Evolutionary conservation across 1,140 invertebrate species (phyloP).

Genomic region (Pseudomyrmex pallidus): DNA sequence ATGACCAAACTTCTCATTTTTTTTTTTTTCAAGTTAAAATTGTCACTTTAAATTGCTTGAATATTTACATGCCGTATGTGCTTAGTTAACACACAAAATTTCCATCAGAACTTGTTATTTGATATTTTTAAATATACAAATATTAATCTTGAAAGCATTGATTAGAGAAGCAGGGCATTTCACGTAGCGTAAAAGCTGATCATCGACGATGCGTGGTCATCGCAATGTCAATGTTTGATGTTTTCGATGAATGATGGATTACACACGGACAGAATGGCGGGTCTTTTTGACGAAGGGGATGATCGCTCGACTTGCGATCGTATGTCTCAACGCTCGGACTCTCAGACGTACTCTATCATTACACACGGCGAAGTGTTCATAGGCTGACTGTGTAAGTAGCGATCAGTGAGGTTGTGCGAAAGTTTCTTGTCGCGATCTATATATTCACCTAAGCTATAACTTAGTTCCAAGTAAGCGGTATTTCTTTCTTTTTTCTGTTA

Average conservation of each 20-base stretch:
- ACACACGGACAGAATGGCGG: slow-evolving; percentile 31
- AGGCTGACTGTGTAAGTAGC: slow-evolving; percentile 3
- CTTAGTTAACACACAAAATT: background rate
- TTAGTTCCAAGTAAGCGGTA: background rate
- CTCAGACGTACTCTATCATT: slow-evolving; percentile 47
- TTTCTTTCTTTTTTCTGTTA: slow-evolving; percentile 1
- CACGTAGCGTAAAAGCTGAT: background rate
- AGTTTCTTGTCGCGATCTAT: slow-evolving; percentile 35
- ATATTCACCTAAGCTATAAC: slow-evolving; percentile 20
- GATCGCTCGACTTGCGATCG: slow-evolving; percentile 1
- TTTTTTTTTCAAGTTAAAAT: background rate
- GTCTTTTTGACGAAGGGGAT: slow-evolving; percentile 13
- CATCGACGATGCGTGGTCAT: slow-evolving; percentile 35
- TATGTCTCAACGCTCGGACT: slow-evolving; percentile 24
- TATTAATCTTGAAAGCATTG: background rate
- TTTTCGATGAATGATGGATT: slow-evolving; percentile 59
- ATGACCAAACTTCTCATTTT: background rate
- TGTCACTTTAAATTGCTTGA: background rate
- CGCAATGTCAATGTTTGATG: slow-evolving; percentile 43
- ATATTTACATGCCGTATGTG: too few relatives aligned
- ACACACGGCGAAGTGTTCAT: slow-evolving; percentile 42
- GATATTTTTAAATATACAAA: background rate
- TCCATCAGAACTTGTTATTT: background rate
- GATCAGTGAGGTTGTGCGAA: slow-evolving; percentile 34
- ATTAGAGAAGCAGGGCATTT: background rate